Percentiles rank a stretch among this genome's conserved stretches.
Conservation (phyloP, 2,113 vertebrate genomes). For the Lipotes vexillifer region DNA sequence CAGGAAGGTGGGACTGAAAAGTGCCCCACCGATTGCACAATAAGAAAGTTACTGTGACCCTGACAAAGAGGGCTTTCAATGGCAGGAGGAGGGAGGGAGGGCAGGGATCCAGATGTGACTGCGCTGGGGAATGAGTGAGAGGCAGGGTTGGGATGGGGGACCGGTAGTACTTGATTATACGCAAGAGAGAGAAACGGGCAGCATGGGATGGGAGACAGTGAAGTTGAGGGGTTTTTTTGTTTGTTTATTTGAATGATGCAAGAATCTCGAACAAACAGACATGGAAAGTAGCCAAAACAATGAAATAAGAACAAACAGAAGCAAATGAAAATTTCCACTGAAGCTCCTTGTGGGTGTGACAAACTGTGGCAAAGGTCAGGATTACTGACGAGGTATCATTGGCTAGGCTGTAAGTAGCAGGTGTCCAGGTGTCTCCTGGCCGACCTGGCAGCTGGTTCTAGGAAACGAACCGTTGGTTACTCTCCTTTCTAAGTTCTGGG, state of each 20-base stretch:
- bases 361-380: neutral
- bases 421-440: slow-evolving; percentile 63
- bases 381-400: slow-evolving; percentile 24
- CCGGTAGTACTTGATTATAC: neutral
- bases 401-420: slow-evolving; percentile 41
- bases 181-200: slow-evolving; percentile 37
- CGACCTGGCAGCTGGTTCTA: slow-evolving; percentile 71
- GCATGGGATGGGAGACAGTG: neutral
- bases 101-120: neutral
- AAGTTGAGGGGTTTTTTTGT: slow-evolving; percentile 47
- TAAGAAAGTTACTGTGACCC: neutral
- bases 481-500: slow-evolving; percentile 70
- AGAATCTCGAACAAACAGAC: slow-evolving; percentile 74
- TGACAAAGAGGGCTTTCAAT: neutral
- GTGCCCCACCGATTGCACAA: neutral
- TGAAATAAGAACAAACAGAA: neutral
- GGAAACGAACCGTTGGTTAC: slow-evolving; percentile 72
- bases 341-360: neutral
- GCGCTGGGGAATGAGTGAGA: neutral
- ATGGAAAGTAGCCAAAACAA: neutral
- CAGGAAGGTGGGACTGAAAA: neutral
- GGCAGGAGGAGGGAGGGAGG: neutral
- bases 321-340: neutral
- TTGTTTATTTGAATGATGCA: slow-evolving; percentile 69
- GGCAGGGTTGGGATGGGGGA: neutral